Evolutionary conservation across 2,888 invertebrate species (phyloP).

Genomic region (Dryobota labecula): DNA sequence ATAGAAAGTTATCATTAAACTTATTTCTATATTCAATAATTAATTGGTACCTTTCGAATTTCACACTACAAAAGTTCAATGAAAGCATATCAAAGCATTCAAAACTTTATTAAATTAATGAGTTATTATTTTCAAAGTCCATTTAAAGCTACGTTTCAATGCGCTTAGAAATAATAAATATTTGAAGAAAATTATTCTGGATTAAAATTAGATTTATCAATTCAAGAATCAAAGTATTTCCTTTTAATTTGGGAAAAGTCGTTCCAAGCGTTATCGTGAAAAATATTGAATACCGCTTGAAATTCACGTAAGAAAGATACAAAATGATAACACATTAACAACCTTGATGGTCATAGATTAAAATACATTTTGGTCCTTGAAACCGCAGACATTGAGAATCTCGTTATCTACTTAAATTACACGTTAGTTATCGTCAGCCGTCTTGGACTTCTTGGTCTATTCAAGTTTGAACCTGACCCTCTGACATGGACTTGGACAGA

Average conservation of each 20-base stretch:
- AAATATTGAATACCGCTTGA: slow-evolving; percentile 31
- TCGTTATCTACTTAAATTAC: slow-evolving; percentile 62
- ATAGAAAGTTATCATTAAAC: slow-evolving; percentile 66
- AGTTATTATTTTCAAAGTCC: slow-evolving; percentile 23
- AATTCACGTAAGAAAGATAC: slow-evolving; percentile 10
- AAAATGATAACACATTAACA: slow-evolving; percentile 30
- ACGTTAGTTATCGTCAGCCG: slow-evolving; percentile 85
- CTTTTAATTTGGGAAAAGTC: slow-evolving; percentile 1
- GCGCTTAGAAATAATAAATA: slow-evolving; percentile 10
- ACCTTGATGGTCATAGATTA: slow-evolving; percentile 41
- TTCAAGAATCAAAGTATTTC: slow-evolving; percentile 5
- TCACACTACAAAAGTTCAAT: slow-evolving; percentile 49
- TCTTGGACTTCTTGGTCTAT: slow-evolving; percentile 84
- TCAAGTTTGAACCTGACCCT: slow-evolving; percentile 82
- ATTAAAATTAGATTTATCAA: slow-evolving; percentile 8
- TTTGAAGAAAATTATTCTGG: slow-evolving; percentile 4
- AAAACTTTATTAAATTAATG: slow-evolving; percentile 17
- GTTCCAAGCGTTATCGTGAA: slow-evolving; percentile 31
- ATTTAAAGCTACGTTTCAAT: slow-evolving; percentile 52
- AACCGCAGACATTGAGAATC: slow-evolving; percentile 58
- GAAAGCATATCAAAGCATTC: slow-evolving; percentile 46
- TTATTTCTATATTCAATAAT: slow-evolving; percentile 51
- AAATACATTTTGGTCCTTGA: slow-evolving; percentile 70
- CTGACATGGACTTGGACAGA: slow-evolving; percentile 86
- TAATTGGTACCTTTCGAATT: slow-evolving; percentile 66